Percentiles rank a stretch among this genome's conserved stretches.
These are phyloP conservation scores for Oedothorax gibbosus DNA, from an alignment of 1,140 invertebrate genomes.

Conservation along the genomic window DNA sequence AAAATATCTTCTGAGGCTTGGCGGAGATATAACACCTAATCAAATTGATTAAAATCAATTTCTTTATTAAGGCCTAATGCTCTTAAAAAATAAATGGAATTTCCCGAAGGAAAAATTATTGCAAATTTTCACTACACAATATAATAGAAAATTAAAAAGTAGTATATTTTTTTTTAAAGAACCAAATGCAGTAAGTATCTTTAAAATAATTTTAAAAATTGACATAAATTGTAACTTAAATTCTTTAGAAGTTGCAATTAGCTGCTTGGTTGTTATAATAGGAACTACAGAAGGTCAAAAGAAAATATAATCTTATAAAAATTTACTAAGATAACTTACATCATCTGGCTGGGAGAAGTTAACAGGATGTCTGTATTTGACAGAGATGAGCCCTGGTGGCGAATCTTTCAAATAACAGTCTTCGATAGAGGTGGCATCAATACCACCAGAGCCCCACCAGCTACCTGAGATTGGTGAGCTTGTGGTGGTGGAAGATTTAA, in stretches of 20 bases:
- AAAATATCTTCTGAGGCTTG: constrained; percentile 83
- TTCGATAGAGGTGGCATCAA: constrained; percentile 77
- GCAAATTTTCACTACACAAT: too few relatives aligned
- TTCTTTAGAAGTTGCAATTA: too few relatives aligned
- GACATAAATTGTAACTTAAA: too few relatives aligned
- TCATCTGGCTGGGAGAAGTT: constrained; percentile 88
- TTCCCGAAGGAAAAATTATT: too few relatives aligned
- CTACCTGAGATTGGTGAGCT: constrained; percentile 55
- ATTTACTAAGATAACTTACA: constrained; percentile 62
- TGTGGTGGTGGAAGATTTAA: not conserved
- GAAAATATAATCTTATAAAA: not conserved
- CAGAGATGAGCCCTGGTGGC: constrained; percentile 87
- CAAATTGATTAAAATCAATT: not conserved
- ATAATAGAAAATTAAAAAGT: too few relatives aligned
- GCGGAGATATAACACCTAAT: constrained; percentile 79
- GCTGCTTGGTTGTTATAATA: too few relatives aligned
- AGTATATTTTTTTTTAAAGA: too few relatives aligned
- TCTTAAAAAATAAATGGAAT: too few relatives aligned
- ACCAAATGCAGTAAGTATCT: too few relatives aligned
- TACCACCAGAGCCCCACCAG: constrained; percentile 89
- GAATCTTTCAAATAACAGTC: constrained; percentile 84
- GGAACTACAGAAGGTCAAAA: not conserved
- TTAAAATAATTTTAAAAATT: too few relatives aligned
- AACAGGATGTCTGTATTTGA: constrained; percentile 86
- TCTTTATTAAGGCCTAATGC: not conserved